Conservation (phyloP, 2,888 invertebrate species). For the Slavum lentiscoides region DNA sequence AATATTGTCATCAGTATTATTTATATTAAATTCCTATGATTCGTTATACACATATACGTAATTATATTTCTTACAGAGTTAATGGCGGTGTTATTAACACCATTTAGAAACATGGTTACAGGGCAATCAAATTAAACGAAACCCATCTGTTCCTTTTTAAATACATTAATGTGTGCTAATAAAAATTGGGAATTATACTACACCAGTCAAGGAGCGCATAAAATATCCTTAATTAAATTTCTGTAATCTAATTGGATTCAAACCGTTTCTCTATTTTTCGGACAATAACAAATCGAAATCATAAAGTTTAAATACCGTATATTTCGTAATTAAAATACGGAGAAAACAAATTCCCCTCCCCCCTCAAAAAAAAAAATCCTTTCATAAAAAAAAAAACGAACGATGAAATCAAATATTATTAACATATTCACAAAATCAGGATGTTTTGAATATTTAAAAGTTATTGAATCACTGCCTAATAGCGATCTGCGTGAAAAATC, state of each 20-base stretch:
- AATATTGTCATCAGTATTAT: neutral
- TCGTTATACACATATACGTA: no score
- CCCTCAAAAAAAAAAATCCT: neutral
- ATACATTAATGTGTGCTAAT: neutral
- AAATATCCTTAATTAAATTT: neutral
- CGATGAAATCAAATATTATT: conserved; percentile 12
- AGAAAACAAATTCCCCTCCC: neutral
- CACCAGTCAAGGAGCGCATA: neutral
- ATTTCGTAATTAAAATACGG: conserved; percentile 3
- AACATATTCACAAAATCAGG: neutral
- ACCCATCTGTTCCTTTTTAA: neutral
- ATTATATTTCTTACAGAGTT: no score
- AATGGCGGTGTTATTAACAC: no score
- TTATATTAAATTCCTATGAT: neutral
- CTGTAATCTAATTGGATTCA: neutral
- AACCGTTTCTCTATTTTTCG: neutral
- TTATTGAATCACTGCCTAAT: neutral
- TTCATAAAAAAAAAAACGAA: neutral
- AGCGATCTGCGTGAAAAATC: neutral
- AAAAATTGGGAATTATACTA: neutral
- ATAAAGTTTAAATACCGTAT: neutral
- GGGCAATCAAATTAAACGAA: neutral
- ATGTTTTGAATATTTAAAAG: conserved; percentile 1
- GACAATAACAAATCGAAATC: conserved; percentile 10
- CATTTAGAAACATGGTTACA: neutral